phyloP scores from a whole-genome alignment of 2,113 vertebrate species.

The Perca fluviatilis region DNA sequence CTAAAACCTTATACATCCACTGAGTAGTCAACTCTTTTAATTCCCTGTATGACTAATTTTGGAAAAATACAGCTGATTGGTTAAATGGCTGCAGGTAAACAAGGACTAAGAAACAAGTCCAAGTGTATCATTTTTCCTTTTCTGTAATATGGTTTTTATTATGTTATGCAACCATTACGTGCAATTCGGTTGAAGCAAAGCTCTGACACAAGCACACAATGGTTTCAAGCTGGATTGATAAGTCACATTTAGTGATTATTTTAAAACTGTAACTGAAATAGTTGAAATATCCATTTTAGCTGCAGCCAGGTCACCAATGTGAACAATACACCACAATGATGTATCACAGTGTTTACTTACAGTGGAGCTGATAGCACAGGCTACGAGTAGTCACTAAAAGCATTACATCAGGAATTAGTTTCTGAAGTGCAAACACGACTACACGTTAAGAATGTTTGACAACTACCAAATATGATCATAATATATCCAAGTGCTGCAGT shows the following conservation, averaged over 20 bases:
- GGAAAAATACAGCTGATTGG: not conserved
- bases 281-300: not conserved
- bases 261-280: not conserved
- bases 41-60: not conserved
- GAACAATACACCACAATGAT: not conserved
- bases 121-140: conserved; percentile 1
- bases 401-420: not conserved
- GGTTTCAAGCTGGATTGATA: not conserved
- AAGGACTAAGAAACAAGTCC: not conserved
- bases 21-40: conserved; percentile 9
- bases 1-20: conserved; percentile 24
- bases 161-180: not conserved
- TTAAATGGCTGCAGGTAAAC: conserved; percentile 20
- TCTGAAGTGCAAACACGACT: not conserved
- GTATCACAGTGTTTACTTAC: not conserved
- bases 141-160: not conserved
- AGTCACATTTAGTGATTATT: not conserved
- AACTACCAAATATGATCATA: not conserved
- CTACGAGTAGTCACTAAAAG: not conserved
- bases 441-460: not conserved
- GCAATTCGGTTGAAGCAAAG: conserved; percentile 7
- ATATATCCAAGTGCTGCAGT: not conserved
- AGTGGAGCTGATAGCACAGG: not conserved
- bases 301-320: not conserved
- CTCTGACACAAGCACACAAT: not conserved